Base-by-base conservation (phyloP, 2,797 vertebrate genomes). In the Dendrocincla tyrannina region DNA sequence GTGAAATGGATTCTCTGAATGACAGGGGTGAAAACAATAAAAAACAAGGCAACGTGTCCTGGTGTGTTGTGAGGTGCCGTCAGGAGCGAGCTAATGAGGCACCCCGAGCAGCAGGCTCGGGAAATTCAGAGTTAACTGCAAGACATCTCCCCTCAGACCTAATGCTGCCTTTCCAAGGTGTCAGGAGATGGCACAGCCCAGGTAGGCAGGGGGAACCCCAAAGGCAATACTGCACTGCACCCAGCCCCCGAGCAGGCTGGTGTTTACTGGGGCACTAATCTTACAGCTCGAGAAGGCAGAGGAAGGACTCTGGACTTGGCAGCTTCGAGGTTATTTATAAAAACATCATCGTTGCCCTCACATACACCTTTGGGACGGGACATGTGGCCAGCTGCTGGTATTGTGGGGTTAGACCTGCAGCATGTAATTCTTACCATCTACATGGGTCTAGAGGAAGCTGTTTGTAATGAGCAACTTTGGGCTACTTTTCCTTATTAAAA, bases 71-170 rank as follows among this genome's bases (percentile, higher is more conserved):
- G 15, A 70, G 85, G 39, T 49, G 59, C 44, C 2, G 5, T 5
- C 79, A 73, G 92, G 76, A 58, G 42, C 5, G 18, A 90, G 39
- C 32, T 69, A 46, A 82, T 16, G 90, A 70, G 64, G 56, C 68
- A 55, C 55, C 32, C 28, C 1, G 0, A 66, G 27, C 0, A 3
- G n/a, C 52, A 73, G 62, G 75, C 0, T 0, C 25, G 28, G 60
- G 24, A 30, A 33, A 44, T 56, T 7, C 13, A 6, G 70, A 46
- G 16, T 1, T 28, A 55, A 63, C 82, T 82, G 44, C 39, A 24
- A 73, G 50, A 64, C 82, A 24, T 62, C 27, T 91, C 39, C 66
- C 44, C 10, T 11, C 81, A 53, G 19, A 66, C 30, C 62, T 18
- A 8, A 2, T 0, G 0, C 14, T 58, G 79, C 75, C n/a, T 73